These are phyloP conservation scores for Galagoides demidoff DNA, from an alignment of 2,797 vertebrate species.

Conservation along the genomic window DNA sequence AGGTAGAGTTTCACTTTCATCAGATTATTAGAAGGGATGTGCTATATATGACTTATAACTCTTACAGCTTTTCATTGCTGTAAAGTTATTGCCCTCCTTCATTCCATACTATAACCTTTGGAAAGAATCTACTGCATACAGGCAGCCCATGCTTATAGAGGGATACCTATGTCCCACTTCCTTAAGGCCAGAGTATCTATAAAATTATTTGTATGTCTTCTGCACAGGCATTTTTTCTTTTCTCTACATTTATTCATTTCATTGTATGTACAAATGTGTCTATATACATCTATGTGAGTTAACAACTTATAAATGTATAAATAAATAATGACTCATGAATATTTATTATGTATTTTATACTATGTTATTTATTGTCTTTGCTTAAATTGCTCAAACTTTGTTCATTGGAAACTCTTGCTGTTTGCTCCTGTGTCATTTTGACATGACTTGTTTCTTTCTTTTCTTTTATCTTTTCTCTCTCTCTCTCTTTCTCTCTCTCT, in stretches of 20 bases:
- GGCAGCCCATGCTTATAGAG: not conserved
- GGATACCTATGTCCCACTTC: not conserved
- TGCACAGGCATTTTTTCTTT: not conserved
- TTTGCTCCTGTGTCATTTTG: not conserved
- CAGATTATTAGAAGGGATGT: not conserved
- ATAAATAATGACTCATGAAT: not conserved
- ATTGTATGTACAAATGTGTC: not conserved
- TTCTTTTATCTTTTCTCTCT: no score
- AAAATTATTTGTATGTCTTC: not conserved
- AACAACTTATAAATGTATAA: not conserved
- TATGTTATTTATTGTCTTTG: not conserved
- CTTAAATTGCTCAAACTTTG: not conserved
- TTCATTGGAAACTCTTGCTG: not conserved
- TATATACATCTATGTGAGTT: not conserved
- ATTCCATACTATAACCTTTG: not conserved
- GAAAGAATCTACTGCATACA: not conserved
- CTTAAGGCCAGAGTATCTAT: not conserved
- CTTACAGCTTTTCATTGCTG: not conserved
- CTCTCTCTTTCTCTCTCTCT: no score
- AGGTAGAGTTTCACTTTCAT: not conserved
- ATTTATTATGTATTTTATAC: not conserved
- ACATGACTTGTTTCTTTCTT: rapidly evolving
- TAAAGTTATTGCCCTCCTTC: not conserved
- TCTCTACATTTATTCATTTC: not conserved
- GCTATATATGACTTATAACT: not conserved